Evolutionary conservation across 2,888 invertebrate genomes (phyloP).

Genomic region (Drosophila rellima): DNA sequence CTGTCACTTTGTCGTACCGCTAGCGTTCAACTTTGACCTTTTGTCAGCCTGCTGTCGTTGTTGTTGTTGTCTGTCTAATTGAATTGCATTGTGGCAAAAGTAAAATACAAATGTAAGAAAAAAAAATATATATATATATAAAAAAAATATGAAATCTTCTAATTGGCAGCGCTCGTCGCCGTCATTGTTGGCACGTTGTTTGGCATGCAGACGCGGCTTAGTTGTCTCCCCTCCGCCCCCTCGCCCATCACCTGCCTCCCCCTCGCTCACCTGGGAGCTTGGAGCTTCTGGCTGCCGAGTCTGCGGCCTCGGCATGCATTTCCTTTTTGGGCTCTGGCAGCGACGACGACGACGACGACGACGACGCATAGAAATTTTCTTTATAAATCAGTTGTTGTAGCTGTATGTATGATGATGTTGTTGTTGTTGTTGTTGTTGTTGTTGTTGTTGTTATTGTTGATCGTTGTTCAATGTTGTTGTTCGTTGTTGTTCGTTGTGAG

Average conservation of each 20-base stretch:
- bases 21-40: slow-evolving; percentile 40
- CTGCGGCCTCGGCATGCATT: slow-evolving; percentile 70
- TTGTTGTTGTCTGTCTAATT: slow-evolving; percentile 45
- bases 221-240: neutral
- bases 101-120: slow-evolving; percentile 2
- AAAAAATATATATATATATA: slow-evolving; percentile 2
- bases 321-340: slow-evolving; percentile 73
- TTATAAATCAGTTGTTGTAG: slow-evolving; percentile 73
- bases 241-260: neutral
- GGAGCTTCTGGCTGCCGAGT: slow-evolving; percentile 23
- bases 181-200: slow-evolving; percentile 73
- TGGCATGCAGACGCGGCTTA: slow-evolving; percentile 65
- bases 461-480: slow-evolving; percentile 48
- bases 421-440: slow-evolving; percentile 49
- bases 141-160: slow-evolving; percentile 74
- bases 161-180: slow-evolving; percentile 68
- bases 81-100: slow-evolving; percentile 59
- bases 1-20: slow-evolving; percentile 8
- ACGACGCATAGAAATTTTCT: slow-evolving; percentile 75
- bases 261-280: slow-evolving; percentile 3
- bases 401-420: slow-evolving; percentile 41
- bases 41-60: slow-evolving; percentile 2
- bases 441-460: slow-evolving; percentile 31
- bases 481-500: slow-evolving; percentile 39
- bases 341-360: slow-evolving; percentile 61